Percentiles rank a stretch among this genome's conserved stretches.
These are phyloP conservation scores for Kradibia gibbosae DNA, from an alignment of 1,140 invertebrate genomes.

Conservation along the genomic window DNA sequence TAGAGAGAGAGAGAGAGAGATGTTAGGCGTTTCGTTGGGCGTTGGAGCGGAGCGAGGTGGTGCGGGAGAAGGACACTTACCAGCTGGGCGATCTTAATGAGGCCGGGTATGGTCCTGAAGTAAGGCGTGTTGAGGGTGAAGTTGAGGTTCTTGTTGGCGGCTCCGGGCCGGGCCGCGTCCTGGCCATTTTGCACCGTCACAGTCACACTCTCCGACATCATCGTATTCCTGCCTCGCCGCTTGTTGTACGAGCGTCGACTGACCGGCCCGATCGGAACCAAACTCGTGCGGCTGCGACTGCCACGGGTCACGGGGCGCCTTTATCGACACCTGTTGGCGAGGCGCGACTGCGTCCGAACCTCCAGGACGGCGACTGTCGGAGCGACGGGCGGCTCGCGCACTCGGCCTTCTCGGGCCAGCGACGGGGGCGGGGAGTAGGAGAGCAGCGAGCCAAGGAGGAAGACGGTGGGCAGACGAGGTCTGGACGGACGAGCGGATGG, in stretches of 20 bases:
- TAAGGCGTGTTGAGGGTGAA: slow-evolving; percentile 70
- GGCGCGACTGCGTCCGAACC: neutral
- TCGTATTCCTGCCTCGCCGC: slow-evolving; percentile 50
- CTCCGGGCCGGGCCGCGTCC: slow-evolving; percentile 60
- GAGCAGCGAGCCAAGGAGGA: neutral
- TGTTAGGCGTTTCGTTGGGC: neutral
- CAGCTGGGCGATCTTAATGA: slow-evolving; percentile 73
- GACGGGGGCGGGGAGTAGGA: neutral
- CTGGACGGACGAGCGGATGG: too few species aligned
- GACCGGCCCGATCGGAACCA: neutral
- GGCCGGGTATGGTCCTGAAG: slow-evolving; percentile 73
- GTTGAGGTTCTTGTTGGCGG: slow-evolving; percentile 61
- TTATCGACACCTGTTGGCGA: slow-evolving; percentile 35
- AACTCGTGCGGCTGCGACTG: slow-evolving; percentile 18
- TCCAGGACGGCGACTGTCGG: neutral
- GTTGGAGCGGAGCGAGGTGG: neutral
- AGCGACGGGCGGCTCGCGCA: neutral
- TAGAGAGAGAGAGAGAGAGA: neutral
- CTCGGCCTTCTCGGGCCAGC: too few species aligned
- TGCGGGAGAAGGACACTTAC: slow-evolving; percentile 60
- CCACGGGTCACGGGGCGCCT: slow-evolving; percentile 8
- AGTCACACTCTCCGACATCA: slow-evolving; percentile 67
- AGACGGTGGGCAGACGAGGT: too few species aligned
- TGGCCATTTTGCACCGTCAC: slow-evolving; percentile 65
- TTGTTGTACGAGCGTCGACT: neutral